These are phyloP conservation scores for Tachypleus tridentatus DNA, from an alignment of 1,140 invertebrate genomes.

Conservation along the genomic window DNA sequence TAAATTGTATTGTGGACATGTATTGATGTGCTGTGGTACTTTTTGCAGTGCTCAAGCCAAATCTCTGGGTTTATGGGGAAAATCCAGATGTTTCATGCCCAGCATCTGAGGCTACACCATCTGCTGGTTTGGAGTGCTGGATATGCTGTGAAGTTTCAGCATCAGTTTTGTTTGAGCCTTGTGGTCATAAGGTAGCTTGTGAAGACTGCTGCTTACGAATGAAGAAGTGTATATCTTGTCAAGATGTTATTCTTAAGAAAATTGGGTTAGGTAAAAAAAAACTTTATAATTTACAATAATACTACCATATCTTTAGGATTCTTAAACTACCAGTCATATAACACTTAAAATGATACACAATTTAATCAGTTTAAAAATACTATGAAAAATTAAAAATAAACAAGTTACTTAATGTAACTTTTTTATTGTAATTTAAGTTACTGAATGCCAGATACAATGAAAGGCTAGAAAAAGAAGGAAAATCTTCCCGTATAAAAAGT, in stretches of 20 bases:
- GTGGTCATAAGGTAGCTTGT: conserved; percentile 58
- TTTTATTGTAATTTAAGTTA: no score
- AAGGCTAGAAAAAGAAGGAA: no score
- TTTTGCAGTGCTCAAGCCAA: conserved; percentile 15
- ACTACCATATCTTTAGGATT: no score
- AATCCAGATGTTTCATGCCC: conserved; percentile 1
- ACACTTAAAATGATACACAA: no score
- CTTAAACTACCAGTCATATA: no score
- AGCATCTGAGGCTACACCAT: conserved; percentile 7
- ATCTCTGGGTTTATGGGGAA: conserved; percentile 6
- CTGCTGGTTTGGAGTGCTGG: conserved; percentile 43
- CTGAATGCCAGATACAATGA: no score
- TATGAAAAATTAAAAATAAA: no score
- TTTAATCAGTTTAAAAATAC: no score
- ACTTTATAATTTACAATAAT: no score
- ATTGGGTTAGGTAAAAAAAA: conserved; percentile 7
- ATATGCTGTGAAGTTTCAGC: conserved; percentile 55
- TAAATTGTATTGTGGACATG: no score
- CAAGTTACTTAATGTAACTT: no score
- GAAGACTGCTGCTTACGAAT: conserved; percentile 61
- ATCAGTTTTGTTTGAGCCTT: conserved; percentile 55
- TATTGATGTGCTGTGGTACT: not conserved
- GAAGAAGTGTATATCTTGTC: conserved; percentile 66
- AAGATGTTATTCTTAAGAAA: conserved; percentile 34
- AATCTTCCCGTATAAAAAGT: no score